Base-by-base conservation (phyloP, 1,140 invertebrate genomes). In the Drosophila subobscura region DNA sequence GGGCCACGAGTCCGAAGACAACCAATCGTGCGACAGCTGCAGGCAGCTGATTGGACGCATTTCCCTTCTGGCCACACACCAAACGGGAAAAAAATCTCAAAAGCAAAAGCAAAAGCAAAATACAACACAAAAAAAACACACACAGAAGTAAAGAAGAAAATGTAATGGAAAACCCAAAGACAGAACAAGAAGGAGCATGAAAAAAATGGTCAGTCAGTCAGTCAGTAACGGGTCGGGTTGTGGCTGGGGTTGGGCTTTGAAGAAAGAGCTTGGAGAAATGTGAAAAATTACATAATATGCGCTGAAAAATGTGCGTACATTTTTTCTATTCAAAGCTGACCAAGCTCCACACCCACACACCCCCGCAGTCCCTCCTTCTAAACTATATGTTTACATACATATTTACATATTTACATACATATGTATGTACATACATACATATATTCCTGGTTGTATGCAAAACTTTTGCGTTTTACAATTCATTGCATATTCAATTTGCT, bases 401-500 rank as follows among this genome's bases (percentile, higher is more conserved):
- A 12, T 10, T 1, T 33, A 7, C 25, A 41, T 20, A 51, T 44
- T 40, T 40, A 22, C 29, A 27, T 58, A 58, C 16, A 23, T 45
- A 44, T 60, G 22, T 61, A 27, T 52, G 20, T 4, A 29, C 42
- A 6, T 60, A 25, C 20, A 29, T 52, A 8, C 46, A 8, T 63
- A 41, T 58, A 44, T 57, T 45, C 53, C 71, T 79, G 77, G 68
- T 80, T 85, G 81, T 85, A 86, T 85, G 83, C 78, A 83, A 88
- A 88, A 88, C 78, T 88, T 88, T 88, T 88, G 83, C 75, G 70
- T 88, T 86, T 75, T 88, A 86, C 81, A 86, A 90, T 90, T 88
- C 76, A 90, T 90, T 90, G 81, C 88, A 79, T 88, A 88, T 86
- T 89, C 80, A 89, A 89, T 89, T 89, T 89, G 79, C 57, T 80